Percentiles rank a stretch among this genome's conserved stretches.
These are phyloP conservation scores for Rhaphigaster nebulosa DNA, from an alignment of 2,888 invertebrate genomes.

Conservation along the genomic window DNA sequence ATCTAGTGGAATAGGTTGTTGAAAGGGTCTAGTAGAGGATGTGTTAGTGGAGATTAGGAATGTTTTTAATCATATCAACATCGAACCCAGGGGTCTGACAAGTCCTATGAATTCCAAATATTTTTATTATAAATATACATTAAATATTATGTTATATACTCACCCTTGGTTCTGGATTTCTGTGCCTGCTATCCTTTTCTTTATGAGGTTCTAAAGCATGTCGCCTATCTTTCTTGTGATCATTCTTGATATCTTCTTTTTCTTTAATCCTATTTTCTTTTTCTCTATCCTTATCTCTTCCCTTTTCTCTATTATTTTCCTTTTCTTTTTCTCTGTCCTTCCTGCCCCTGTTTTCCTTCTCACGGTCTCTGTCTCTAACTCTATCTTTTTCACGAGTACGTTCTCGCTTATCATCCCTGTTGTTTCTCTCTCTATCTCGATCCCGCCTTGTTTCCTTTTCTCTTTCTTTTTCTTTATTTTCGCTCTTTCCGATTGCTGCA, in stretches of 20 bases:
- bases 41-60: too few species aligned
- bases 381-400: slow-evolving; percentile 51
- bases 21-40: too few species aligned
- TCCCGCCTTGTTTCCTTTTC: slow-evolving; percentile 31
- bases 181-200: slow-evolving; percentile 57
- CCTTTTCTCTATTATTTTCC: slow-evolving; percentile 65
- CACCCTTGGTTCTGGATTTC: slow-evolving; percentile 57
- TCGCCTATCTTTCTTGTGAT: slow-evolving; percentile 46
- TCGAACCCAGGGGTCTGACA: too few species aligned
- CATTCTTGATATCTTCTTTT: slow-evolving; percentile 45
- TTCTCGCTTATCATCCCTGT: not conserved
- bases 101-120: not conserved
- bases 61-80: too few species aligned
- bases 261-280: slow-evolving; percentile 48
- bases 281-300: slow-evolving; percentile 64
- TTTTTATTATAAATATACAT: not conserved
- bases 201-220: slow-evolving; percentile 42
- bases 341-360: slow-evolving; percentile 67
- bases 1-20: too few species aligned
- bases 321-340: slow-evolving; percentile 65
- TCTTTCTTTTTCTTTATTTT: slow-evolving; percentile 62
- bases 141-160: not conserved
- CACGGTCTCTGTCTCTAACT: slow-evolving; percentile 64
- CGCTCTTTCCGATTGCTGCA: slow-evolving; percentile 60
- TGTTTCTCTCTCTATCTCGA: not conserved